Evolutionary conservation across 37 sponge, comb jelly and placozoan species (phyloP).

Genomic region (Oopsacas minuta): DNA sequence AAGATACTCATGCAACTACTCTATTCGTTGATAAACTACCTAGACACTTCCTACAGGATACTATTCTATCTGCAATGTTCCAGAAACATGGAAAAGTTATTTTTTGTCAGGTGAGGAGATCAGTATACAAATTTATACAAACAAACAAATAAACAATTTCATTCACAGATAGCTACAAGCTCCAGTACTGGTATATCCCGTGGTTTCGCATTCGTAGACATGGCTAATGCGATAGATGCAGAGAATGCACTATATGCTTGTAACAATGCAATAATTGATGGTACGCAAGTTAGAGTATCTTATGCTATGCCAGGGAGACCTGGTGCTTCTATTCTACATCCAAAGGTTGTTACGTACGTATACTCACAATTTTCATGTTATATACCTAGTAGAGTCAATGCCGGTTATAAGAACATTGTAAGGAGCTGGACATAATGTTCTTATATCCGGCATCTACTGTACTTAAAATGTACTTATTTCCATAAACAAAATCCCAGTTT

Average conservation of each 20-base stretch:
- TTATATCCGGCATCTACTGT: too few relatives aligned
- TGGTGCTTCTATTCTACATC: conserved; percentile 55
- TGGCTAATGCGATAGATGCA: conserved; percentile 42
- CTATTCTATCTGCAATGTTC: conserved; percentile 25
- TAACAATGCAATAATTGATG: conserved; percentile 29
- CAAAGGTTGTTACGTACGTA: conserved; percentile 23
- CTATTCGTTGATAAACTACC: conserved; percentile 65
- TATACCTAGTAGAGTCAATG: too few relatives aligned
- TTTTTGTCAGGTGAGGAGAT: conserved; percentile 60
- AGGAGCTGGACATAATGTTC: too few relatives aligned
- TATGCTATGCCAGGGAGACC: conserved; percentile 73
- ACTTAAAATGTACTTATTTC: too few relatives aligned
- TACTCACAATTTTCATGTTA: too few relatives aligned
- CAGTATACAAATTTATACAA: too few relatives aligned
- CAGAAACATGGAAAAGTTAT: conserved; percentile 36
- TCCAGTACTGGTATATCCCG: conserved; percentile 31
- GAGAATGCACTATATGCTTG: conserved; percentile 32
- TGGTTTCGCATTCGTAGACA: conserved; percentile 66
- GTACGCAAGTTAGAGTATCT: conserved; percentile 43
- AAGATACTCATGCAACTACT: conserved; percentile 47
- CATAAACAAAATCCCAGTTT: too few relatives aligned
- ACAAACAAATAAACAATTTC: too few relatives aligned
- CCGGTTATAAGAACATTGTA: too few relatives aligned
- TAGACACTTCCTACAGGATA: conserved; percentile 33
- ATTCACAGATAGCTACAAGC: conserved; percentile 35